Conservation (phyloP, 1,140 invertebrate genomes). For the Penaeus vannamei region DNA sequence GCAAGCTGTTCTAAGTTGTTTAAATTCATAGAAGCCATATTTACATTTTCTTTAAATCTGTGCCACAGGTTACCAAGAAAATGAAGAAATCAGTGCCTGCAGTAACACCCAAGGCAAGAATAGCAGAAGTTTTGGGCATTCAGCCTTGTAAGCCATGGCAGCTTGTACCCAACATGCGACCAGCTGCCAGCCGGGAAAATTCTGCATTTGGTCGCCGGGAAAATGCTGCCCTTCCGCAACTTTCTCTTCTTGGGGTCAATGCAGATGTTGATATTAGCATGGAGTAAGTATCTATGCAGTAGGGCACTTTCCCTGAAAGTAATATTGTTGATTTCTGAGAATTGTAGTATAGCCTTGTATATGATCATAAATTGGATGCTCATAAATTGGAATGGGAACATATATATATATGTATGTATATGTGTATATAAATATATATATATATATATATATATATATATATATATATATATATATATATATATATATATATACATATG, state of each 20-base stretch:
- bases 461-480: too few species aligned
- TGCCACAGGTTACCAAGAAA: constrained; percentile 35
- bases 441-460: too few species aligned
- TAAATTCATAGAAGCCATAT: neutral
- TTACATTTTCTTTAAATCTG: too few species aligned
- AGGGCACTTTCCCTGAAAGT: too few species aligned
- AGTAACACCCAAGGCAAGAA: constrained; percentile 59
- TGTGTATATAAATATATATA: too few species aligned
- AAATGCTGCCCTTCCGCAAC: constrained; percentile 51
- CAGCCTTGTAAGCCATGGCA: constrained; percentile 54
- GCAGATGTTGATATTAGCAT: constrained; percentile 42
- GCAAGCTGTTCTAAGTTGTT: neutral
- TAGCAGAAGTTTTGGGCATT: constrained; percentile 58
- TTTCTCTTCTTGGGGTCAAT: constrained; percentile 54
- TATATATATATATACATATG: too few species aligned
- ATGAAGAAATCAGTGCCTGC: constrained; percentile 33
- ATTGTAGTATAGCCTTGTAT: too few species aligned
- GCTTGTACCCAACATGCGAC: constrained; percentile 49
- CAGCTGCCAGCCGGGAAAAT: constrained; percentile 37
- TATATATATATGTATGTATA: too few species aligned
- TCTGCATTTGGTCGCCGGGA: constrained; percentile 37
- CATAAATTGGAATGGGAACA: too few species aligned
- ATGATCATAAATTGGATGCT: too few species aligned
- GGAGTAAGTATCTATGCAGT: constrained; percentile 32
- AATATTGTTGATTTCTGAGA: too few species aligned